Percentiles rank a stretch among this genome's conserved stretches.
Evolutionary conservation across 2,113 vertebrate species (phyloP).

Genomic region (Spheniscus mendiculus): DNA sequence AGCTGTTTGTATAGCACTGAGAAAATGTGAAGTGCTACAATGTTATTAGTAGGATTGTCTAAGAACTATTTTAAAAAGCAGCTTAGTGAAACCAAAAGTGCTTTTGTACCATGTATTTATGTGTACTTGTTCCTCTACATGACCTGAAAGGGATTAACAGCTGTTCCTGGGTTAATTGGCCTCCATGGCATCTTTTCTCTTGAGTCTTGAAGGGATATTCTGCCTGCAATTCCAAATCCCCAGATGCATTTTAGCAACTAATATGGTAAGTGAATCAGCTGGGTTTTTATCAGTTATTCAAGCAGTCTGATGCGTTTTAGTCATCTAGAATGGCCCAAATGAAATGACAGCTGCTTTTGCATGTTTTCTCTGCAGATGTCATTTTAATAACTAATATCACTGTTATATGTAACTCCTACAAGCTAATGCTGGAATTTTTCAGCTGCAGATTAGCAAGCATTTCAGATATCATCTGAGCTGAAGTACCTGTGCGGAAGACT

Average conservation of each 20-base stretch:
- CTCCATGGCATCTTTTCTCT: neutral
- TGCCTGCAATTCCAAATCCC: neutral
- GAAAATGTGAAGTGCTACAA: neutral
- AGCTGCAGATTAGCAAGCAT: neutral
- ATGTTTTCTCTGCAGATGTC: neutral
- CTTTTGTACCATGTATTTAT: neutral
- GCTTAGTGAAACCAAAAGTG: neutral
- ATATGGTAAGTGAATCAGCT: neutral
- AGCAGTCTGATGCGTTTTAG: neutral
- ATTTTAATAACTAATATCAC: neutral
- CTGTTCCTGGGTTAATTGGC: constrained; percentile 6
- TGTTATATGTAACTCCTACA: neutral
- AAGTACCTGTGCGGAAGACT: neutral
- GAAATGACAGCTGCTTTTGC: neutral
- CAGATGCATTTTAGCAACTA: neutral
- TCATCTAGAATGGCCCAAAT: neutral
- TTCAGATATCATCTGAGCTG: neutral
- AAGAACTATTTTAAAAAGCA: neutral
- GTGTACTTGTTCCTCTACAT: neutral
- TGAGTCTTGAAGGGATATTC: neutral
- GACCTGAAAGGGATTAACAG: constrained; percentile 3
- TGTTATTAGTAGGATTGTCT: neutral
- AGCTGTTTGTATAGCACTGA: neutral
- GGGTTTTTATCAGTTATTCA: neutral
- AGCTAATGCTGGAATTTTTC: neutral